Evolutionary conservation across 1,140 invertebrate species (phyloP).

Genomic region (Holotrichia oblita): DNA sequence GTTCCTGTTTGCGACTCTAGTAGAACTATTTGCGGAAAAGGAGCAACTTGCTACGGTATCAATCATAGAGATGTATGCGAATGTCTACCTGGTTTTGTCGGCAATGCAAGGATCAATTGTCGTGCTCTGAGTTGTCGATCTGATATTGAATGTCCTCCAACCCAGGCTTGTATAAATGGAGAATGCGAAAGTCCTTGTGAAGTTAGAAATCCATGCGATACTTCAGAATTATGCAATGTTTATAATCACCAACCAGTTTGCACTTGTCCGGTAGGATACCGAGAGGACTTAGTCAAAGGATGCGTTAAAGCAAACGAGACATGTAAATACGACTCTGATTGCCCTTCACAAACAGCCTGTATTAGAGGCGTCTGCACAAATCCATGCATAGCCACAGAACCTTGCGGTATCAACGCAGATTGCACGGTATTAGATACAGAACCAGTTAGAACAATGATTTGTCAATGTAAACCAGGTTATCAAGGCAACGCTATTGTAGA

Average conservation of each 20-base stretch:
- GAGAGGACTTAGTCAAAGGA: constrained; percentile 71
- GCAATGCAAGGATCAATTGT: constrained; percentile 82
- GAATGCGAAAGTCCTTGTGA: constrained; percentile 82
- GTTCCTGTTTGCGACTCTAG: constrained; percentile 78
- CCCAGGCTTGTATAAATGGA: constrained; percentile 81
- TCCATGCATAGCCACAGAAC: constrained; percentile 81
- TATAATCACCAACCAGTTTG: constrained; percentile 81
- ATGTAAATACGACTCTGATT: constrained; percentile 83
- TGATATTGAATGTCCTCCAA: constrained; percentile 78
- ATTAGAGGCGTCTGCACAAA: constrained; percentile 83
- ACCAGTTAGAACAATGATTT: constrained; percentile 88
- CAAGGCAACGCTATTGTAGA: constrained; percentile 81
- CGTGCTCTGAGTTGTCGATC: constrained; percentile 78
- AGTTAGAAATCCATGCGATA: constrained; percentile 71
- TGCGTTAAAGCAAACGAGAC: constrained; percentile 71
- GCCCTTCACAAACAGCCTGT: constrained; percentile 83
- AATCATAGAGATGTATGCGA: constrained; percentile 84
- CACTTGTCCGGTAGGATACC: constrained; percentile 79
- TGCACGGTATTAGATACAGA: constrained; percentile 84
- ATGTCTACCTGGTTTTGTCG: constrained; percentile 80
- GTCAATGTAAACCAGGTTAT: constrained; percentile 86
- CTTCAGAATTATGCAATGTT: constrained; percentile 76
- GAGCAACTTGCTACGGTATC: constrained; percentile 77
- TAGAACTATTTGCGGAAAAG: constrained; percentile 58
- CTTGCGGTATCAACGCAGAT: constrained; percentile 82